Percentiles rank a stretch among this genome's conserved stretches.
Conservation (phyloP, 2,797 vertebrate species). For the Margarornis squamiger region DNA sequence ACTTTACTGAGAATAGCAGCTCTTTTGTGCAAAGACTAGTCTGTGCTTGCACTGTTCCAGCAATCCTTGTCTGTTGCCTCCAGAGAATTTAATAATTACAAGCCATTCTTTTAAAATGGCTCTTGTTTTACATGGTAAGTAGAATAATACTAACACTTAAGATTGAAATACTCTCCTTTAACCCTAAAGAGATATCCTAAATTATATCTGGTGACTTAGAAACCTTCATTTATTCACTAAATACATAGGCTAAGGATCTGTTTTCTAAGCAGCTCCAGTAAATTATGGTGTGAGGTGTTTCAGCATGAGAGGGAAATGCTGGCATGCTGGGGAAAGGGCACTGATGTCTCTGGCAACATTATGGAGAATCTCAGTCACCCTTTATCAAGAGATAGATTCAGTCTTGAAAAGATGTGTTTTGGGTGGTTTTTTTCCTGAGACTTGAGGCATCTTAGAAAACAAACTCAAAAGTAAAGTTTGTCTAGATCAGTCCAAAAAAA, state of each 20-base stretch:
- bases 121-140: background rate
- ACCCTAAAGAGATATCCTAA: background rate
- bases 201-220: background rate
- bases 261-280: background rate
- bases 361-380: background rate
- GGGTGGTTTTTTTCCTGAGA: background rate
- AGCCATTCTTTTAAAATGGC: background rate
- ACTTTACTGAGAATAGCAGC: conserved; percentile 21
- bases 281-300: background rate
- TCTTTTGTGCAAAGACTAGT: background rate
- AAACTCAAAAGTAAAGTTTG: background rate
- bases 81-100: background rate
- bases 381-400: background rate
- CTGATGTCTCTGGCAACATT: background rate
- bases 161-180: background rate
- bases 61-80: background rate
- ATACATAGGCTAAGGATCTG: background rate
- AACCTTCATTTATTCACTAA: background rate
- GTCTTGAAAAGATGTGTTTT: background rate
- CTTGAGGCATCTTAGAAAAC: background rate
- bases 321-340: background rate
- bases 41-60: background rate
- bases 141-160: background rate
- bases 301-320: background rate
- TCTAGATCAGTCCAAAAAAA: background rate